phyloP scores from a whole-genome alignment of 2,888 invertebrate species.

The Acleris laterana region DNA sequence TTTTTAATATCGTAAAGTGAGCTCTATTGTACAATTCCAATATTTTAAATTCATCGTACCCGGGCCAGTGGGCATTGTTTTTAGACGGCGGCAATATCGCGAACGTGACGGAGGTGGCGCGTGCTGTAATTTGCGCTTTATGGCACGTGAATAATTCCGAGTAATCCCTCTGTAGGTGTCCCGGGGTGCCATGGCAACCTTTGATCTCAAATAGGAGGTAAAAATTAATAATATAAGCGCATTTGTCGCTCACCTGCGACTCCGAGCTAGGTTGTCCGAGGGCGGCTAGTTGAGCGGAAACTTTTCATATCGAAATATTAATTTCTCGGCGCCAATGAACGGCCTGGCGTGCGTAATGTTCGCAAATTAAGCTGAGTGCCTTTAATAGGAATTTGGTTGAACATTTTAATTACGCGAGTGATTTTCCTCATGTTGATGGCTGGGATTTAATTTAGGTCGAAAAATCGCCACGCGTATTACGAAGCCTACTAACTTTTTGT shows the following conservation, averaged over 20 bases:
- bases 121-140: constrained; percentile 81
- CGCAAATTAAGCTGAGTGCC: constrained; percentile 80
- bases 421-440: constrained; percentile 58
- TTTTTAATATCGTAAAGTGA: constrained; percentile 52
- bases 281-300: constrained; percentile 83
- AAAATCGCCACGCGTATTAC: not conserved
- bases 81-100: constrained; percentile 65
- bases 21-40: constrained; percentile 46
- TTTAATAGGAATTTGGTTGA: constrained; percentile 73
- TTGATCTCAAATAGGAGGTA: constrained; percentile 73
- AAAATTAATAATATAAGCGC: constrained; percentile 80
- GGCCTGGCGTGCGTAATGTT: constrained; percentile 75
- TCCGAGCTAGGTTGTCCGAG: constrained; percentile 72
- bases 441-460: constrained; percentile 45
- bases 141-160: constrained; percentile 79
- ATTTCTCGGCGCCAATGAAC: constrained; percentile 81
- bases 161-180: constrained; percentile 59
- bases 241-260: constrained; percentile 75
- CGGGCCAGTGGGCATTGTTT: constrained; percentile 57
- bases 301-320: constrained; percentile 84
- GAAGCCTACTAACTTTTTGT: too few species aligned
- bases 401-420: constrained; percentile 72
- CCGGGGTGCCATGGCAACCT: constrained; percentile 68
- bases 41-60: constrained; percentile 53
- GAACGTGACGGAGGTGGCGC: constrained; percentile 59